phyloP scores from a whole-genome alignment of 2,888 invertebrate genomes.

The Osedax frankpressi region DNA sequence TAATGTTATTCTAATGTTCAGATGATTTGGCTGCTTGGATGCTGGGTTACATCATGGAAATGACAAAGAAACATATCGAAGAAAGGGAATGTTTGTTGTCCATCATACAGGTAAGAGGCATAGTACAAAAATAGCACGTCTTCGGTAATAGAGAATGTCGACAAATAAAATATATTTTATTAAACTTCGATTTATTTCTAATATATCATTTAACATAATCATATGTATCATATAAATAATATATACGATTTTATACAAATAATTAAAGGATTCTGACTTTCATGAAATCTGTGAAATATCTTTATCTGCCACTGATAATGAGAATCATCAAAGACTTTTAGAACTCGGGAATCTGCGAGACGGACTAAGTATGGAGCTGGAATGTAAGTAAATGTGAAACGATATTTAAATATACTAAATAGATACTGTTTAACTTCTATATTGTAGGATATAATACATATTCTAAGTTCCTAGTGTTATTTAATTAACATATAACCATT shows the following conservation, averaged over 20 bases:
- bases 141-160: no score
- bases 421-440: no score
- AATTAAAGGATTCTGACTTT: constrained; percentile 34
- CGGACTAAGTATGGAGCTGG: neutral
- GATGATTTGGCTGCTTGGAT: constrained; percentile 28
- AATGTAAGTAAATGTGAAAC: no score
- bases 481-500: no score
- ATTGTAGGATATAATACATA: no score
- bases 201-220: neutral
- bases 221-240: neutral
- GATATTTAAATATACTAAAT: no score
- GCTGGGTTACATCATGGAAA: constrained; percentile 31
- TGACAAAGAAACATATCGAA: constrained; percentile 35
- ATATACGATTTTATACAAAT: no score
- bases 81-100: constrained; percentile 37
- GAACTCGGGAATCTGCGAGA: constrained; percentile 29
- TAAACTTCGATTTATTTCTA: no score
- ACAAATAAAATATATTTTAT: no score
- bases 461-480: no score
- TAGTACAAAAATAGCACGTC: no score
- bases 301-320: constrained; percentile 35
- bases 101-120: constrained; percentile 30
- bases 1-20: no score
- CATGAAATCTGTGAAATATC: constrained; percentile 37
- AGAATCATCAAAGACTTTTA: constrained; percentile 40